Evolutionary conservation across 2,888 invertebrate species (phyloP).

Genomic region (Agonopterix arenella): DNA sequence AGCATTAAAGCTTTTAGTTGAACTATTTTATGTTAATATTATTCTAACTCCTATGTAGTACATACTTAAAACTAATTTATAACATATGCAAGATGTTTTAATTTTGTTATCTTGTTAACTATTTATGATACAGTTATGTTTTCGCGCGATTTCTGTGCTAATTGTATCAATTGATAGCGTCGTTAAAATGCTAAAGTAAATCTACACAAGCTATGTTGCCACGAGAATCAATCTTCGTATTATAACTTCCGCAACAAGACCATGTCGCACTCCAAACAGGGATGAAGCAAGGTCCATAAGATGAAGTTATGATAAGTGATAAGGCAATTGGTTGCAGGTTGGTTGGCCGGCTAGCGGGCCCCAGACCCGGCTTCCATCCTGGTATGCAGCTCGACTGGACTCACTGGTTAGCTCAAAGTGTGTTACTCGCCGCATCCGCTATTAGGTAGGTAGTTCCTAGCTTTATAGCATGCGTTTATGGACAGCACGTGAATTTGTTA

Average conservation of each 20-base stretch:
- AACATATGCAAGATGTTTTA: too few relatives aligned
- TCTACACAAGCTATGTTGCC: too few relatives aligned
- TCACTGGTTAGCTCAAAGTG: slow-evolving; percentile 31
- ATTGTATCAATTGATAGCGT: too few relatives aligned
- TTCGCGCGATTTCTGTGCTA: too few relatives aligned
- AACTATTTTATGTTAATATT: too few relatives aligned
- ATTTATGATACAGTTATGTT: too few relatives aligned
- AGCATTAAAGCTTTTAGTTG: too few relatives aligned
- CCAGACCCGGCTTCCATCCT: slow-evolving; percentile 31
- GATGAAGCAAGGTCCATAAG: background rate
- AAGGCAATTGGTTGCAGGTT: slow-evolving; percentile 8
- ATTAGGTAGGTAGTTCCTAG: slow-evolving; percentile 23
- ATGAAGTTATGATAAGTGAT: slow-evolving; percentile 24
- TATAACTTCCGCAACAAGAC: background rate
- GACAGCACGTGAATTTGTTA: background rate
- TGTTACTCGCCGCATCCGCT: slow-evolving; percentile 43
- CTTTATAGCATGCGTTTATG: slow-evolving; percentile 1
- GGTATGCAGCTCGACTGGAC: slow-evolving; percentile 49
- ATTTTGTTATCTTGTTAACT: too few relatives aligned
- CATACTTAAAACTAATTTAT: too few relatives aligned
- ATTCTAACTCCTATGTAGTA: too few relatives aligned
- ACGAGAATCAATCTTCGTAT: background rate
- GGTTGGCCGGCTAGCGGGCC: slow-evolving; percentile 25
- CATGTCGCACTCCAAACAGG: background rate
- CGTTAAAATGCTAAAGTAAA: too few relatives aligned